Evolutionary conservation across 2,888 invertebrate species (phyloP).

Genomic region (Drosophila formosana): DNA sequence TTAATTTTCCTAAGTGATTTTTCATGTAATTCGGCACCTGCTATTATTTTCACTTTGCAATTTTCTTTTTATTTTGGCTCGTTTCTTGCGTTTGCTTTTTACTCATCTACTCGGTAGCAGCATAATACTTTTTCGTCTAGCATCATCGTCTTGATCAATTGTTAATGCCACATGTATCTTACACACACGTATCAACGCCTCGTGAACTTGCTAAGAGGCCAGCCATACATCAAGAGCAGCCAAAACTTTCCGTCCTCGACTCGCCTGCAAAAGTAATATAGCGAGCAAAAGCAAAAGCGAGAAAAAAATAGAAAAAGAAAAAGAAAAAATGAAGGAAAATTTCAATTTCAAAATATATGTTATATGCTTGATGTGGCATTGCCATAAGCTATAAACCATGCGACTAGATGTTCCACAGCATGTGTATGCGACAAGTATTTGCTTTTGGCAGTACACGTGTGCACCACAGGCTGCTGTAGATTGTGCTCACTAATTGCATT

Average conservation of each 20-base stretch:
- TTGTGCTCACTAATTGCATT: conserved; percentile 52
- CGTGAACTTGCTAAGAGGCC: conserved; percentile 68
- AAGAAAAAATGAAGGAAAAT: conserved; percentile 4
- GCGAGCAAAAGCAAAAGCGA: not conserved
- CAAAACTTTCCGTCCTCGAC: conserved; percentile 53
- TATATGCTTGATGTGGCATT: conserved; percentile 16
- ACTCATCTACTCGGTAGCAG: conserved; percentile 35
- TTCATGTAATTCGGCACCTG: conserved; percentile 82
- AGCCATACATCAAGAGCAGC: conserved; percentile 67
- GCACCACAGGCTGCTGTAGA: conserved; percentile 30
- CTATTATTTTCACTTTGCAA: conserved; percentile 75
- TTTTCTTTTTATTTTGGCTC: conserved; percentile 36
- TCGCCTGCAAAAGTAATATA: not conserved
- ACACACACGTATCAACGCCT: conserved; percentile 66
- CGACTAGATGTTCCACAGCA: not conserved
- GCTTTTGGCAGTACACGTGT: conserved; percentile 16
- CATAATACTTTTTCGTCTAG: conserved; percentile 69
- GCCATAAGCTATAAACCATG: conserved; percentile 23
- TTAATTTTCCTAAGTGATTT: conserved; percentile 80
- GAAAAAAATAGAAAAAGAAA: not conserved
- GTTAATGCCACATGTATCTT: conserved; percentile 74
- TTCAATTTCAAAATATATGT: conserved; percentile 19
- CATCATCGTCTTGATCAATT: conserved; percentile 70
- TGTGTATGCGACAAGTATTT: conserved; percentile 1
- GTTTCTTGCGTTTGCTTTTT: conserved; percentile 31